phyloP scores from a whole-genome alignment of 2,888 invertebrate genomes.

The Dinocampus coccinellae region DNA sequence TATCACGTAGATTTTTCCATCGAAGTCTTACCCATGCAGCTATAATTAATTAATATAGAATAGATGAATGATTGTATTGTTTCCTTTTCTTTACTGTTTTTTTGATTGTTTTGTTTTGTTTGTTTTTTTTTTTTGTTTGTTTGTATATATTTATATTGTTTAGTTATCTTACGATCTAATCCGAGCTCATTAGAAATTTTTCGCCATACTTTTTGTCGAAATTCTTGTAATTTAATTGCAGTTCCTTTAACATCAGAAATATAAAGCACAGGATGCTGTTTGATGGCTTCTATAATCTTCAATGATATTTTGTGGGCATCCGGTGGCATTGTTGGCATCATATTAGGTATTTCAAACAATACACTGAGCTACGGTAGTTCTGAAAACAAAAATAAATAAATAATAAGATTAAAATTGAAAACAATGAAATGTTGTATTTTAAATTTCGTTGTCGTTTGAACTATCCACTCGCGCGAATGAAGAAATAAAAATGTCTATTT shows the following conservation, averaged over 20 bases:
- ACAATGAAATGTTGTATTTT: too few species aligned
- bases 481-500: too few species aligned
- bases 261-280: conserved; percentile 65
- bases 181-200: conserved; percentile 63
- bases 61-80: conserved; percentile 10
- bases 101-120: too few species aligned
- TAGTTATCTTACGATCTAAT: conserved; percentile 58
- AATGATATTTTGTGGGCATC: conserved; percentile 64
- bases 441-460: too few species aligned
- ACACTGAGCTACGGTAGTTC: background rate
- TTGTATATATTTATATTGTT: background rate
- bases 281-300: conserved; percentile 65
- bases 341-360: conserved; percentile 28
- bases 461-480: too few species aligned
- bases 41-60: conserved; percentile 41
- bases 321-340: conserved; percentile 59
- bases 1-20: conserved; percentile 66
- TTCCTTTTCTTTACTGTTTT: background rate
- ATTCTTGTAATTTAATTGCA: conserved; percentile 62
- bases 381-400: conserved; percentile 16
- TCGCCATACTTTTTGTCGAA: conserved; percentile 66
- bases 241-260: conserved; percentile 63
- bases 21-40: conserved; percentile 62
- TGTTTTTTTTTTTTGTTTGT: too few species aligned
- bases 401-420: background rate